Conservation (phyloP, 2,888 invertebrate genomes). For the Drosophila austrosaltans region DNA sequence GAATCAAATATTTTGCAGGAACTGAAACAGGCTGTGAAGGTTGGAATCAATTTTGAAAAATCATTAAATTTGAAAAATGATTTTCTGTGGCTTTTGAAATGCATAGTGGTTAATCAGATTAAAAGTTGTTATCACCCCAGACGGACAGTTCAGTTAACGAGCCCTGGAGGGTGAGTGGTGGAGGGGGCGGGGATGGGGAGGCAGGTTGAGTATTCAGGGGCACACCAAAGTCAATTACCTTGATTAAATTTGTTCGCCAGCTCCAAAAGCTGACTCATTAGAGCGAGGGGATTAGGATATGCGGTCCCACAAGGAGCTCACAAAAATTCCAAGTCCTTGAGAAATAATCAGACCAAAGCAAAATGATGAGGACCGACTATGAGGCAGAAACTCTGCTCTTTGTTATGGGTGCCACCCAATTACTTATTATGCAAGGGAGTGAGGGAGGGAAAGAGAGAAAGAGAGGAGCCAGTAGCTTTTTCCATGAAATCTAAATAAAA, state of each 20-base stretch:
- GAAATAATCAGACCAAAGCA: slow-evolving; percentile 1
- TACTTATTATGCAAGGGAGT: slow-evolving; percentile 1
- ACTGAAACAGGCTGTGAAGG: not conserved
- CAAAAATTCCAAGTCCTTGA: slow-evolving; percentile 10
- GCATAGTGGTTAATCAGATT: slow-evolving; percentile 30
- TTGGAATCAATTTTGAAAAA: slow-evolving; percentile 1
- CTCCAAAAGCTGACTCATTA: slow-evolving; percentile 19
- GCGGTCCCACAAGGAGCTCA: slow-evolving; percentile 3
- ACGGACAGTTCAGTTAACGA: slow-evolving; percentile 14
- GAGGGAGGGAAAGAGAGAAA: too few relatives aligned
- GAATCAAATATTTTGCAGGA: too few relatives aligned
- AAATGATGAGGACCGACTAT: slow-evolving; percentile 1
- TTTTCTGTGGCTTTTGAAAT: slow-evolving; percentile 8
- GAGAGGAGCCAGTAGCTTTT: not conserved
- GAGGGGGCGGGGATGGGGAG: not conserved
- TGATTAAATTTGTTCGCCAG: slow-evolving; percentile 47
- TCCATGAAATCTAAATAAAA: slow-evolving; percentile 6
- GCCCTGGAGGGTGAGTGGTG: not conserved
- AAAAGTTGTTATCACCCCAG: slow-evolving; percentile 18
- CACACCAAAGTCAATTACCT: slow-evolving; percentile 59
- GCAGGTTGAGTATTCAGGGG: not conserved
- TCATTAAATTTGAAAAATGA: slow-evolving; percentile 10
- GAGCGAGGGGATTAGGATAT: slow-evolving; percentile 13
- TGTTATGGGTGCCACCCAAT: not conserved
- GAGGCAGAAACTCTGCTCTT: not conserved